phyloP scores from a whole-genome alignment of 1,140 invertebrate genomes.

The Triops longicaudatus region DNA sequence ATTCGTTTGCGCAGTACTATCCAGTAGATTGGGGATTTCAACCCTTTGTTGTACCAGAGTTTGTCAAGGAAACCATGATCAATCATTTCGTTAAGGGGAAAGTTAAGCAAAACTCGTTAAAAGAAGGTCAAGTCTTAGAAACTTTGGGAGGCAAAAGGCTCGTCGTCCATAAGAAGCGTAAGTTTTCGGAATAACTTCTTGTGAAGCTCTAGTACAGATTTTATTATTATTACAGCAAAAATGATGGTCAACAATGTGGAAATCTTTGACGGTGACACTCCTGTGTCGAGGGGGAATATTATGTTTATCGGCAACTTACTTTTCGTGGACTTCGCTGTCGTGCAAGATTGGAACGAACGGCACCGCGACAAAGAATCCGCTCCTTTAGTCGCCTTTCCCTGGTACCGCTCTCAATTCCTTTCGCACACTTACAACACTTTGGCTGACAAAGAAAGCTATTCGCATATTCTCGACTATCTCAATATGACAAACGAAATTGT shows the following conservation, averaged over 20 bases:
- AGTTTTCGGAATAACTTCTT: background rate
- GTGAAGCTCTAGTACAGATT: background rate
- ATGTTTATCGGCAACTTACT: slow-evolving; percentile 52
- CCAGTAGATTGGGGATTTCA: slow-evolving; percentile 61
- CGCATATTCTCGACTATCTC: slow-evolving; percentile 47
- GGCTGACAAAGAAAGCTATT: slow-evolving; percentile 45
- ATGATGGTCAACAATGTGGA: slow-evolving; percentile 49
- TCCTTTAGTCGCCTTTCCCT: slow-evolving; percentile 51
- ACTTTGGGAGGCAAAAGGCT: slow-evolving; percentile 49
- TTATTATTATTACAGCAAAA: slow-evolving; percentile 16
- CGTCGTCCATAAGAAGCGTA: slow-evolving; percentile 38
- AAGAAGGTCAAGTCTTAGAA: slow-evolving; percentile 44
- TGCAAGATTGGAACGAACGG: slow-evolving; percentile 49
- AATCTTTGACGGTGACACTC: slow-evolving; percentile 49
- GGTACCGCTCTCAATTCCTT: slow-evolving; percentile 53
- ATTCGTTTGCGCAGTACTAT: slow-evolving; percentile 55
- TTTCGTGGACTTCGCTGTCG: slow-evolving; percentile 50
- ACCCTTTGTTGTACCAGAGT: slow-evolving; percentile 55
- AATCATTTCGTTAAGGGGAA: slow-evolving; percentile 53
- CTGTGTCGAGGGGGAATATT: slow-evolving; percentile 49
- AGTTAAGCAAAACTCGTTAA: slow-evolving; percentile 47
- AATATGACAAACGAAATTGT: slow-evolving; percentile 38
- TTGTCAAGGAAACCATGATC: slow-evolving; percentile 50
- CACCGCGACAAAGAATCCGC: slow-evolving; percentile 54
- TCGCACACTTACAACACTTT: slow-evolving; percentile 51